These are phyloP conservation scores for Ips typographus DNA, from an alignment of 1,140 invertebrate species.

Conservation along the genomic window DNA sequence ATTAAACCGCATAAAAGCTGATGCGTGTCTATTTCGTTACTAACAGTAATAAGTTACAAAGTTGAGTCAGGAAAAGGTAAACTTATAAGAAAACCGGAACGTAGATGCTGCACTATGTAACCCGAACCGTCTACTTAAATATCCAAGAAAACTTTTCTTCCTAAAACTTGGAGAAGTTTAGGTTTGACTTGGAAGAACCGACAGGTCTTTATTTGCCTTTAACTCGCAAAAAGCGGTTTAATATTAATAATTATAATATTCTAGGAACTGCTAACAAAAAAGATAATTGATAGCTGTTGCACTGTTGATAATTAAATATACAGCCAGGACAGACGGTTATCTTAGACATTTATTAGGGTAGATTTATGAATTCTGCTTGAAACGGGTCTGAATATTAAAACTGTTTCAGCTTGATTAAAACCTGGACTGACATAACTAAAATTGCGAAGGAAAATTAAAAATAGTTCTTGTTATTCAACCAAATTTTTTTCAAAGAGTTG, in stretches of 20 bases:
- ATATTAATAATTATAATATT: too few species aligned
- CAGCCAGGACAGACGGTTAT: slow-evolving; percentile 22
- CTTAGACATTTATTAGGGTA: slow-evolving; percentile 32
- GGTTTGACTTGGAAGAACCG: slow-evolving; percentile 3
- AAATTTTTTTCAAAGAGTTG: too few species aligned
- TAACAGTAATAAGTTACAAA: neutral
- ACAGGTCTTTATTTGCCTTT: slow-evolving; percentile 1
- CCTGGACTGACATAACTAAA: neutral
- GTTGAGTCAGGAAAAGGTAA: neutral
- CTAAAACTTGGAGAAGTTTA: slow-evolving; percentile 1
- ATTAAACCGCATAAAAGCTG: neutral
- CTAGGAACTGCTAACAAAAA: neutral
- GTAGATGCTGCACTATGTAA: slow-evolving; percentile 3
- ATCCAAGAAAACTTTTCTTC: slow-evolving; percentile 6
- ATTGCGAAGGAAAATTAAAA: too few species aligned
- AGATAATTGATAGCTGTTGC: slow-evolving; percentile 15
- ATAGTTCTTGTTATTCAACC: too few species aligned
- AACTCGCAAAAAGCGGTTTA: too few species aligned
- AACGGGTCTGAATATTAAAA: slow-evolving; percentile 26
- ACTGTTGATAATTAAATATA: slow-evolving; percentile 22
- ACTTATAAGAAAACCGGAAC: neutral
- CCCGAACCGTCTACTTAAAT: slow-evolving; percentile 6
- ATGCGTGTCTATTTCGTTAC: slow-evolving; percentile 2
- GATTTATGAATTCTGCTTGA: slow-evolving; percentile 25
- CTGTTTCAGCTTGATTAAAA: slow-evolving; percentile 31